Evolutionary conservation across 2,797 vertebrate species (phyloP), one percentile per base, ranked within the genome.

Genomic region (Mus minutoides): DNA sequence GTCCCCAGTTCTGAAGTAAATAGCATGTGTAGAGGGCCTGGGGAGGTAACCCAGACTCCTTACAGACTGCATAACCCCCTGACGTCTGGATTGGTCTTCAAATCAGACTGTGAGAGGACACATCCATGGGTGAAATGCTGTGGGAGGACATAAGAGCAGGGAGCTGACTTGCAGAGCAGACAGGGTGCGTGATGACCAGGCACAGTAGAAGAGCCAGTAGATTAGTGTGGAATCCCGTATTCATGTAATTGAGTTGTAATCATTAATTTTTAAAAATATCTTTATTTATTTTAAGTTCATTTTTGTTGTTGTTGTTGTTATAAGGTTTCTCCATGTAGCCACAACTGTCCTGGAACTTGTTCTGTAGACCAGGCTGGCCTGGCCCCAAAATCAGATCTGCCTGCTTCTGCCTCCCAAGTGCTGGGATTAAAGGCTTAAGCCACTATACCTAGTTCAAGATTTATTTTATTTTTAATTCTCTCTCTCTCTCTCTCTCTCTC

Each of bases 141-240:
- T 89, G 73, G 40, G 64, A 78, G 85, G 84, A 90, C 73, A 75
- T 88, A 88, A 96, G 94, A 82, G 76, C n/a, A 62, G 80, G 92
- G 80, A 69, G 54, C 56, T 83, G 86, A 26, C 86, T 93, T 90
- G 90, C 46, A 56, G 29, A 67, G 64, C 64, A 93, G 83, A 91
- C 69, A 56, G 67, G 40, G 22, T 88, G 24, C 6, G 1, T 1
- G 60, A 46, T 62, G 6, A 58, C 10, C 49, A 29, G 75, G 46
- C 6, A 13, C 76, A 62, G n/a, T 1, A 8, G 49, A 58, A 73
- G 75, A 90, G 34, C 54, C 52, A 21, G 11, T 46, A 43, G 60
- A 46, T 92, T 64, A 83, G 1, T 0, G 58, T 34, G 78, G 62
- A 92, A 85, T 85, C 43, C 58, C 54, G 26, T 62, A 62, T 26